phyloP scores from a whole-genome alignment of 2,888 invertebrate species.

The Rhodophaea formosa region DNA sequence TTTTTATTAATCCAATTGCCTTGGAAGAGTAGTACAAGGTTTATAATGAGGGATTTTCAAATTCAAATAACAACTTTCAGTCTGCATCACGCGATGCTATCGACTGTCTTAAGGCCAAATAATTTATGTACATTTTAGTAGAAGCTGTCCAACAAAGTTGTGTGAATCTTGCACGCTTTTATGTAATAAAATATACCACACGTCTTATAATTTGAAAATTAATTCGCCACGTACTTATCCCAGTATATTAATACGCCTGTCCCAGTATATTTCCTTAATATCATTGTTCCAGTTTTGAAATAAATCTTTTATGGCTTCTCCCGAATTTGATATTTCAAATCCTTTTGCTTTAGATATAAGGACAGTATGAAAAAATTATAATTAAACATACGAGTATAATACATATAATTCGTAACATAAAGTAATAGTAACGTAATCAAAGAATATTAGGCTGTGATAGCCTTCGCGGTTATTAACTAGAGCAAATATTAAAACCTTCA shows the following conservation, averaged over 20 bases:
- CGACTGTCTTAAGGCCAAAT: conserved; percentile 36
- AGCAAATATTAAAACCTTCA: conserved; percentile 43
- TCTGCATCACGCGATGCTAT: conserved; percentile 44
- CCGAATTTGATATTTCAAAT: no score
- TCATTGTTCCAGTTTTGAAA: no score
- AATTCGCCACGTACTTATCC: no score
- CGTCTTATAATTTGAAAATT: no score
- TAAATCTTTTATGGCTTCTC: no score
- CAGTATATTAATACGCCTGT: no score
- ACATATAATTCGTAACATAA: not conserved
- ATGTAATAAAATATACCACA: not conserved
- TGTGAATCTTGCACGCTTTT: not conserved
- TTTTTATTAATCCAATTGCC: no score
- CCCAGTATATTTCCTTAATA: no score
- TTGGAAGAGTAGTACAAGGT: no score
- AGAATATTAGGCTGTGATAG: not conserved
- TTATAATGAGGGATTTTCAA: conserved; percentile 48
- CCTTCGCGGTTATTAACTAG: conserved; percentile 15
- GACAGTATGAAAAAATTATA: no score
- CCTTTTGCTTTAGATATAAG: no score
- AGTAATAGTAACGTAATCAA: not conserved
- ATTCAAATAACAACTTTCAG: conserved; percentile 52
- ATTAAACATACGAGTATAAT: no score
- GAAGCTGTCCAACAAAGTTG: not conserved
- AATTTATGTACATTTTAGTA: conserved; percentile 30